Evolutionary conservation across 2,888 invertebrate genomes (phyloP), one percentile per base, ranked within the genome.

Genomic region (Noctua comes): DNA sequence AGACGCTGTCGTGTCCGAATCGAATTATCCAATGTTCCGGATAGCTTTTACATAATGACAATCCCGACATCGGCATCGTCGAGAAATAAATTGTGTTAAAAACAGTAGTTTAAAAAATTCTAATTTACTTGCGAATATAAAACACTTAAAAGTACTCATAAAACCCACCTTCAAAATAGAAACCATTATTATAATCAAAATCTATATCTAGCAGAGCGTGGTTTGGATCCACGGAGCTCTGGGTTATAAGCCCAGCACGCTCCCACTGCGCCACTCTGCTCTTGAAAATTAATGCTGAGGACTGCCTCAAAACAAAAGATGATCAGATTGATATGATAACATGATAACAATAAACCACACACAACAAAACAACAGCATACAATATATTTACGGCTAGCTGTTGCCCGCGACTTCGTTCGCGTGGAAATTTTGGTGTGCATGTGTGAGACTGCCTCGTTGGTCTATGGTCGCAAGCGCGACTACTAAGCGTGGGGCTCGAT

Each of bases 151-250:
- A 43, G 10, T 10, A 43, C 43, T 43, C 43, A 43, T 43, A 43
- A 43, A 40, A 43, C 11, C n/a, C n/a, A 43, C 11, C 0, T 18
- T 7, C 1, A 59, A 59, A 66, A 66, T 27, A 1, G 0, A 62
- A 65, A 21, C n/a, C 5, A 18, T n/a, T 43, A 11, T 0, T 11
- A 2, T 2, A 1, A 31, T 1, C 0, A 10, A 59, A 79, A 83
- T 65, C 1, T 0, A 0, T 16, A 40, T 46, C 46, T 97, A 97
- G 97, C 97, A 97, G 97, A 97, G 98, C 98, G 97, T 98, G 98
- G 98, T 98, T 98, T 98, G 98, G 98, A 98, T 98, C 98, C 98
- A 98, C 98, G 98, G 98, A 98, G 98, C 98, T 98, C 98, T 98
- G 98, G 98, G 98, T 98, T 98, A 98, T 98, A 98, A 98, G 98